Evolutionary conservation across 2,113 vertebrate species (phyloP).

Genomic region (Eulacestoma nigropectus): DNA sequence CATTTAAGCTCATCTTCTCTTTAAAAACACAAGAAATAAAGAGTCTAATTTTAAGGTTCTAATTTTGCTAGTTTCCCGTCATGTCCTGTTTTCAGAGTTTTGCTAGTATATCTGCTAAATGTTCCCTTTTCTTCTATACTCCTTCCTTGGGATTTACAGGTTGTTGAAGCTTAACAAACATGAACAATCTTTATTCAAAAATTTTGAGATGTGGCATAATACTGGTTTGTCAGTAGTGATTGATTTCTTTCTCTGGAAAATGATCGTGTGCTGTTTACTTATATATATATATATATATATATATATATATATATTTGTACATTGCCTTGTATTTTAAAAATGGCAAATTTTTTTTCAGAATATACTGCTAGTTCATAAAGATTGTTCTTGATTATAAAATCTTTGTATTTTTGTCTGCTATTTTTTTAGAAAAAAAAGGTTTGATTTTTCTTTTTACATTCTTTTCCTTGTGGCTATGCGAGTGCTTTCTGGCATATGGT

Average conservation of each 20-base stretch:
- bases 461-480: neutral
- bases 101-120: neutral
- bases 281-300: neutral
- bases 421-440: neutral
- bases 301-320: neutral
- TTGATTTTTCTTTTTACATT: neutral
- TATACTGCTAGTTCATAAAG: neutral
- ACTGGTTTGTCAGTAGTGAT: neutral
- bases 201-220: neutral
- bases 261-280: neutral
- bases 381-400: neutral
- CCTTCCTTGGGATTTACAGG: neutral
- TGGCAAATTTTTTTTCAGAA: accelerated
- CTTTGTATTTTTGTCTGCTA: neutral
- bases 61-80: neutral
- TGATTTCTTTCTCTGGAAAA: constrained; percentile 15
- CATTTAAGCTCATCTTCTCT: neutral
- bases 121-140: neutral
- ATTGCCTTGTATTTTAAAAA: neutral
- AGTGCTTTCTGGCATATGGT: neutral
- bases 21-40: neutral
- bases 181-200: neutral
- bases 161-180: neutral
- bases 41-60: neutral
- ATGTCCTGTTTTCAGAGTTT: neutral